These are phyloP conservation scores for Urosaurus nigricauda DNA, from an alignment of 2,797 vertebrate genomes.

Conservation along the genomic window DNA sequence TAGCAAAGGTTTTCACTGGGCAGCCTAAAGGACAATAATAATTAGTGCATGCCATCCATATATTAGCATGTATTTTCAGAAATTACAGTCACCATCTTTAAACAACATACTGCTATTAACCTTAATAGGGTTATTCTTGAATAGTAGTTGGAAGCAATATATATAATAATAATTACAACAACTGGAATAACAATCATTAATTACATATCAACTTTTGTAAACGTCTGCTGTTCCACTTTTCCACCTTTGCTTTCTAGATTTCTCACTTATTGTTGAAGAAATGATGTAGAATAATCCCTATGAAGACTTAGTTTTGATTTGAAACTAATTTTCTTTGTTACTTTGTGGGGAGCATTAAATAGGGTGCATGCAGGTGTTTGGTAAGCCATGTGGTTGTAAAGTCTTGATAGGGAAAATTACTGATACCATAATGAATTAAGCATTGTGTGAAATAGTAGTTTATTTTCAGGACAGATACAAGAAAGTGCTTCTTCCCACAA, in stretches of 20 bases:
- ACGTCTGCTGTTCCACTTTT: constrained; percentile 79
- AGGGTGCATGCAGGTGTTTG: not conserved
- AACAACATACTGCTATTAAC: not conserved
- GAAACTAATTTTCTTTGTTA: constrained; percentile 18
- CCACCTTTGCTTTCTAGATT: constrained; percentile 37
- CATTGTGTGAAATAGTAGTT: not conserved
- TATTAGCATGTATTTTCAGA: constrained; percentile 65
- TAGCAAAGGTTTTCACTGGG: constrained; percentile 54
- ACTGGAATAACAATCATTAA: constrained; percentile 80
- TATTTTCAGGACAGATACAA: not conserved
- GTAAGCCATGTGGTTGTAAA: not conserved
- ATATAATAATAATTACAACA: constrained; percentile 65
- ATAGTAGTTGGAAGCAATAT: constrained; percentile 11
- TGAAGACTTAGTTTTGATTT: constrained; percentile 2
- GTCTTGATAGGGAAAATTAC: not conserved
- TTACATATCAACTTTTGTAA: constrained; percentile 82
- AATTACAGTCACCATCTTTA: constrained; percentile 39
- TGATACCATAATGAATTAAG: not conserved
- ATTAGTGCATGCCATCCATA: constrained; percentile 70
- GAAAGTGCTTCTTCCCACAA: not conserved
- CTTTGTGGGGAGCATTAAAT: not conserved
- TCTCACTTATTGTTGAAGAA: constrained; percentile 65
- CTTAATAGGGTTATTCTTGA: constrained; percentile 15
- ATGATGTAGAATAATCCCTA: constrained; percentile 63
- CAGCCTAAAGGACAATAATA: constrained; percentile 74